A percentile compares a stretch with the other conserved stretches of the same genome.
Evolutionary conservation across 1,140 invertebrate species (phyloP).

Genomic region (Drosophila repletoides): DNA sequence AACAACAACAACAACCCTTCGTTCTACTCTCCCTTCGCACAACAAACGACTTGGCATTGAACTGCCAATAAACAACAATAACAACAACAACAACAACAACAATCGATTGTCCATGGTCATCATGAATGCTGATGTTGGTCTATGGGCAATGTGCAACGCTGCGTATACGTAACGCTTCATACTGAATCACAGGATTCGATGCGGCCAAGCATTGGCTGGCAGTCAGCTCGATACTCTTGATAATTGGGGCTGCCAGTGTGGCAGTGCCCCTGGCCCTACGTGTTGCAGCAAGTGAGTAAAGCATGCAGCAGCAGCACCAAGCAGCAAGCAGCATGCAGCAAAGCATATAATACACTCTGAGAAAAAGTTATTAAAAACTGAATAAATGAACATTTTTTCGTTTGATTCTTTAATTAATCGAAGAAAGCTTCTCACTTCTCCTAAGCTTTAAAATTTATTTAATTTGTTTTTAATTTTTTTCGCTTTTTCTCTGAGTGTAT

Average conservation of each 20-base stretch:
- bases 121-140: conserved; percentile 61
- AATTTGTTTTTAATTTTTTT: too few relatives aligned
- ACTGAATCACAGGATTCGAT: conserved; percentile 83
- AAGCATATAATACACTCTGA: conserved; percentile 6
- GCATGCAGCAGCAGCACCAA: not conserved
- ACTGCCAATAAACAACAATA: conserved; percentile 64
- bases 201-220: conserved; percentile 86
- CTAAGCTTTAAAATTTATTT: too few relatives aligned
- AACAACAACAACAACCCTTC: conserved; percentile 23
- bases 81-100: conserved; percentile 35
- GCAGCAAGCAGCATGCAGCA: not conserved
- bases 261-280: conserved; percentile 86
- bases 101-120: conserved; percentile 54
- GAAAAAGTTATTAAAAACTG: too few relatives aligned
- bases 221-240: conserved; percentile 86
- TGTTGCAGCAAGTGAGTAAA: conserved; percentile 84
- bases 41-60: conserved; percentile 73
- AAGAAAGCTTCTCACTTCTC: too few relatives aligned
- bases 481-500: not conserved
- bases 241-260: conserved; percentile 86
- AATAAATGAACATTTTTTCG: not conserved
- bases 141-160: not conserved
- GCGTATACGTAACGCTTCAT: conserved; percentile 37
- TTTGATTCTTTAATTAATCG: too few relatives aligned
- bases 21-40: conserved; percentile 7